phyloP scores from a whole-genome alignment of 2,888 invertebrate species.

The Cephalotes varians region DNA sequence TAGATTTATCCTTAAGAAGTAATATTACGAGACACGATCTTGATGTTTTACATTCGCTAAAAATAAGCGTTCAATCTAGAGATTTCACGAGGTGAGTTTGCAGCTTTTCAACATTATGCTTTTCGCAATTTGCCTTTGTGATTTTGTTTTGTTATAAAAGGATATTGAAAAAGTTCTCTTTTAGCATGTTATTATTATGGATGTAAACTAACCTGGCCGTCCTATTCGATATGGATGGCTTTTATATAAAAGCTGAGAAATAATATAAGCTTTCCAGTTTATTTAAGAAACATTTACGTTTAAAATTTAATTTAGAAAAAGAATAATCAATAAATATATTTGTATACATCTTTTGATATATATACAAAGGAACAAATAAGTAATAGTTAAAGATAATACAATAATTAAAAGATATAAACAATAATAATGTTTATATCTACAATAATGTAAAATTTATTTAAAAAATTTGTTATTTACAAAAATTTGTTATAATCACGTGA shows the following conservation, averaged over 20 bases:
- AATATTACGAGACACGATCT: not conserved
- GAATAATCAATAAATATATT: not conserved
- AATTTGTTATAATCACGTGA: not conserved
- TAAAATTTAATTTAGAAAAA: not conserved
- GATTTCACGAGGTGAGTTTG: not conserved
- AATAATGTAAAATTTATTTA: no score
- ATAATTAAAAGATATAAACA: not conserved
- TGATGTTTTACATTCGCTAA: not conserved
- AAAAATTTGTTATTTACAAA: not conserved
- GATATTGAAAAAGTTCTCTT: constrained; percentile 23
- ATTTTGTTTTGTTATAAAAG: constrained; percentile 22
- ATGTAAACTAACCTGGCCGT: not conserved
- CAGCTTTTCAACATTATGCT: not conserved
- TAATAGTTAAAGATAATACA: no score
- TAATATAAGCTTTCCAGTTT: constrained; percentile 9
- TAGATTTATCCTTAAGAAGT: not conserved
- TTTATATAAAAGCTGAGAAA: constrained; percentile 21
- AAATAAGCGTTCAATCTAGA: not conserved
- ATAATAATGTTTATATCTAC: not conserved
- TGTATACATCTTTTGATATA: not conserved
- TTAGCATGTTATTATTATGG: constrained; percentile 20
- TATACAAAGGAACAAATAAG: not conserved
- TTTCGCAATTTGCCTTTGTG: not conserved
- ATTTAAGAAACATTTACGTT: not conserved
- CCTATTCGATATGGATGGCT: constrained; percentile 3